These are phyloP conservation scores for Parauchenoglanis punctatus DNA, from an alignment of 2,797 vertebrate genomes.

Conservation along the genomic window DNA sequence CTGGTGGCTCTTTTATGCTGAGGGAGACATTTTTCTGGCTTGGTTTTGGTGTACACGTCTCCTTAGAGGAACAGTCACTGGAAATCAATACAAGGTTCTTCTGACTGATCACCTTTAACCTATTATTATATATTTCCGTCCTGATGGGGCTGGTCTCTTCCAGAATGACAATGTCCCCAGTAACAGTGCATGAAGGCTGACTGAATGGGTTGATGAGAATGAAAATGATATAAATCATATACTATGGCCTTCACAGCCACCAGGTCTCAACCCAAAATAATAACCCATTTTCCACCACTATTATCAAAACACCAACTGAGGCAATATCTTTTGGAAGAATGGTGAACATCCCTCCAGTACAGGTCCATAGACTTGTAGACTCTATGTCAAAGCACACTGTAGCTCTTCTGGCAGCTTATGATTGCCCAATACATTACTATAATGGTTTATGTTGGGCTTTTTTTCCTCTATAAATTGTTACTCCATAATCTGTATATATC, in stretches of 20 bases:
- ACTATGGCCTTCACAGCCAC: not conserved
- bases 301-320: not conserved
- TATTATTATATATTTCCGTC: not conserved
- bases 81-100: not conserved
- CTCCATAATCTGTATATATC: not conserved
- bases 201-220: not conserved
- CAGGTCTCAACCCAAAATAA: not conserved
- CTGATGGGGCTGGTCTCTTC: not conserved
- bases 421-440: not conserved
- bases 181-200: not conserved
- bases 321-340: not conserved
- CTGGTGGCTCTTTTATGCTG: not conserved
- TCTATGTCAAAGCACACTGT: not conserved
- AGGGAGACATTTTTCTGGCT: not conserved
- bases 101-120: constrained; percentile 3
- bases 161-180: not conserved
- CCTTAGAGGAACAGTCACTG: not conserved
- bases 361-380: not conserved
- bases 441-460: not conserved
- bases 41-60: not conserved
- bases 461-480: not conserved
- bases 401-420: not conserved
- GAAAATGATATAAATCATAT: not conserved
- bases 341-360: not conserved
- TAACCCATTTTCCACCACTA: not conserved